These are phyloP conservation scores for Hypercompe scribonia DNA, from an alignment of 2,888 invertebrate genomes.

Conservation along the genomic window DNA sequence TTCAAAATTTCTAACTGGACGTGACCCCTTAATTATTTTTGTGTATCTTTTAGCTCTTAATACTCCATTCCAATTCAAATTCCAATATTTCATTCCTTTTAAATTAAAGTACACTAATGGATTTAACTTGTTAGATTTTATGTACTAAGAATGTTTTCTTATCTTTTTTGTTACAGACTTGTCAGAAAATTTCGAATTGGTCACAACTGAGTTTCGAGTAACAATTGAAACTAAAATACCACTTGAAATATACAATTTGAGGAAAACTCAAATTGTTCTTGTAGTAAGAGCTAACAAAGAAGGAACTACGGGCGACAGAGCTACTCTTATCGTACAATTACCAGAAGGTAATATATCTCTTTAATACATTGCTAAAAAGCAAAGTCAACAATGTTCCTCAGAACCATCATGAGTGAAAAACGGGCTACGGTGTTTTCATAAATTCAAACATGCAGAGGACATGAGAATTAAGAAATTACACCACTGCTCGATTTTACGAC, in stretches of 20 bases:
- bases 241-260: slow-evolving; percentile 56
- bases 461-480: background rate
- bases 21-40: background rate
- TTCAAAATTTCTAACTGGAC: too few relatives aligned
- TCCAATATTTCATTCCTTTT: background rate
- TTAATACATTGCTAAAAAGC: background rate
- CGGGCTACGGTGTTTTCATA: too few relatives aligned
- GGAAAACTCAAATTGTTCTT: slow-evolving; percentile 61
- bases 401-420: too few relatives aligned
- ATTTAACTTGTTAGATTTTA: background rate
- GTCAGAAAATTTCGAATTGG: slow-evolving; percentile 57
- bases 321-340: slow-evolving; percentile 71
- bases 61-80: background rate
- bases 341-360: slow-evolving; percentile 67
- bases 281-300: slow-evolving; percentile 69
- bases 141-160: background rate
- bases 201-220: slow-evolving; percentile 53
- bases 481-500: background rate
- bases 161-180: slow-evolving; percentile 59
- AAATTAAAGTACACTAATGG: background rate
- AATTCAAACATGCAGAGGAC: too few relatives aligned
- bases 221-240: slow-evolving; percentile 55
- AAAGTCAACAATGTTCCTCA: too few relatives aligned
- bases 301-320: slow-evolving; percentile 69
- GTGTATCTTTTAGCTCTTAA: background rate